Evolutionary conservation across 2,113 vertebrate genomes (phyloP).

Genomic region (Zosterops hypoxanthus): DNA sequence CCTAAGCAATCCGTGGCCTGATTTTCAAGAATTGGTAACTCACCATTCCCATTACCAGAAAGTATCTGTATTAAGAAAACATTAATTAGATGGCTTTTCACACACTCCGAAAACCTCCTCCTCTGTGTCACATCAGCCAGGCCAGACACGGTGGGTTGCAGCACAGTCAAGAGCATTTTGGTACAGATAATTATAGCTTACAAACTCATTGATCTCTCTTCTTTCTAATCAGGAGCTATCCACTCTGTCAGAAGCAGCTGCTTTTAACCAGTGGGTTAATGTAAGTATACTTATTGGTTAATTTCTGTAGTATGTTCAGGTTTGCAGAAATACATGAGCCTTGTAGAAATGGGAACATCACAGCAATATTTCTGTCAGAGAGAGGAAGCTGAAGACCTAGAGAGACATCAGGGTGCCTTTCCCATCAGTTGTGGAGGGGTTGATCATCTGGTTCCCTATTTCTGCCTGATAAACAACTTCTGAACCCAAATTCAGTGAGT

Average conservation of each 20-base stretch:
- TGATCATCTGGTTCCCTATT: neutral
- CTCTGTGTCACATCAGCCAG: neutral
- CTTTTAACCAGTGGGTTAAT: conserved; percentile 83
- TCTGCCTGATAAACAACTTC: neutral
- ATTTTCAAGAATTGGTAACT: neutral
- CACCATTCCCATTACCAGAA: neutral
- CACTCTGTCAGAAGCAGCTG: conserved; percentile 74
- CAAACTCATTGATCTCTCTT: neutral
- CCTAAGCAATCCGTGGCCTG: neutral
- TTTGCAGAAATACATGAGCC: neutral
- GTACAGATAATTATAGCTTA: neutral
- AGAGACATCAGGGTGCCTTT: neutral
- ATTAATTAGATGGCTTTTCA: neutral
- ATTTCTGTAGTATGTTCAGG: neutral
- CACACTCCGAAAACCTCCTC: neutral
- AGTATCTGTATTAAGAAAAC: neutral
- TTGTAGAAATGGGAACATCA: neutral
- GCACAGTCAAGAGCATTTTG: neutral
- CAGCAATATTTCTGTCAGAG: neutral
- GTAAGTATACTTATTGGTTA: conserved; percentile 75
- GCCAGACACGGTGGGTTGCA: neutral
- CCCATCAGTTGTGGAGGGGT: rapidly evolving
- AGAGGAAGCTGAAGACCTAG: neutral
- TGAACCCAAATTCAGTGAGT: neutral
- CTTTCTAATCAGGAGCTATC: conserved; percentile 80